Conservation (phyloP, 2,797 vertebrate species). For the Pelobates cultripes region DNA sequence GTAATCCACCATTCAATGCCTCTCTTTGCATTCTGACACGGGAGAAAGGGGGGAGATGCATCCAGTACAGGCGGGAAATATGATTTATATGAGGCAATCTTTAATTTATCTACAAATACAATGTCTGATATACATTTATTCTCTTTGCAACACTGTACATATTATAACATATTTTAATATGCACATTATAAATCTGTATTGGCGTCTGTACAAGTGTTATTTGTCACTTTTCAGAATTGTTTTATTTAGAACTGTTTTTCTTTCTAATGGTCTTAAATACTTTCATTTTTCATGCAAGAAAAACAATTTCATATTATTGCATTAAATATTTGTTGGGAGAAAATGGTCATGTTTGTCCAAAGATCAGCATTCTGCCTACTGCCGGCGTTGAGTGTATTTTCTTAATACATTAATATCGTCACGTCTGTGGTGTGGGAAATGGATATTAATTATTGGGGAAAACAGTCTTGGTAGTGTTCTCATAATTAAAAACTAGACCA, state of each 20-base stretch:
- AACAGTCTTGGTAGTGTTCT: background rate
- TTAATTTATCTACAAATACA: no score
- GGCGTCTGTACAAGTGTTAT: background rate
- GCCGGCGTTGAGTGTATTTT: constrained; percentile 15
- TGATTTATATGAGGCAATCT: no score
- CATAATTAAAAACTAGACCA: no score
- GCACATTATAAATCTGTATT: background rate
- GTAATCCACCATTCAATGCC: no score
- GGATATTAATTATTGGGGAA: constrained; percentile 27
- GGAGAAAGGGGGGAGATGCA: no score
- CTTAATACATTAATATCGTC: constrained; percentile 40
- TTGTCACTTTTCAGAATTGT: constrained; percentile 22
- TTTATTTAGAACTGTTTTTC: background rate
- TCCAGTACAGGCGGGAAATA: no score
- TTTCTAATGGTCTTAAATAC: constrained; percentile 22
- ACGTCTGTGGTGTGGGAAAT: constrained; percentile 46
- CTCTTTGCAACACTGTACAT: no score
- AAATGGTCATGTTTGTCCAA: no score
- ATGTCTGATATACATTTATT: no score
- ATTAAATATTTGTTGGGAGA: no score
- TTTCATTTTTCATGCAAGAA: constrained; percentile 24
- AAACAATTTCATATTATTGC: constrained; percentile 15
- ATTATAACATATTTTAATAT: background rate
- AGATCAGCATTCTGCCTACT: no score
- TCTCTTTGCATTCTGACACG: no score